These are phyloP conservation scores for Temnothorax rugatulus DNA, from an alignment of 2,888 invertebrate genomes.

Conservation along the genomic window DNA sequence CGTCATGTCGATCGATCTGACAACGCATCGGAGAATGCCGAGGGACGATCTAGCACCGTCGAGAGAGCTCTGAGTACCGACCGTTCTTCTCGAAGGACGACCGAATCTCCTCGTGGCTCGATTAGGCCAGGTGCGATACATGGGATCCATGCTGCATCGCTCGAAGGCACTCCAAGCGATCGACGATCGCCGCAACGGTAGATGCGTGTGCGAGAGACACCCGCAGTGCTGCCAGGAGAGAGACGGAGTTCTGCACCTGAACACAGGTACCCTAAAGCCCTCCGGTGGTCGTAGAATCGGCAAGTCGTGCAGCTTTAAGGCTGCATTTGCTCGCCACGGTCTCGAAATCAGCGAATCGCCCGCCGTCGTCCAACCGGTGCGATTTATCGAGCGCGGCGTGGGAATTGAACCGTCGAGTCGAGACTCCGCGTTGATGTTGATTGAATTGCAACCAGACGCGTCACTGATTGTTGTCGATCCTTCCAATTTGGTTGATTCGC, in stretches of 20 bases:
- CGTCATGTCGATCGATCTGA: conserved; percentile 71
- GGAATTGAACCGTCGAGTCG: not conserved
- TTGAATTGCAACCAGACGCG: conserved; percentile 2
- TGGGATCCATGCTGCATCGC: conserved; percentile 72
- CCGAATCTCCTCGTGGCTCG: conserved; percentile 65
- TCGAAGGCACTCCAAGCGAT: conserved; percentile 78
- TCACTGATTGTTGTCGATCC: not conserved
- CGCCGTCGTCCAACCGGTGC: not conserved
- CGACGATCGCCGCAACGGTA: conserved; percentile 71
- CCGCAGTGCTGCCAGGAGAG: conserved; percentile 75
- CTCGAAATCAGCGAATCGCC: conserved; percentile 37
- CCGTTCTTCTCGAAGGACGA: conserved; percentile 65
- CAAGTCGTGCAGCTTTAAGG: conserved; percentile 64
- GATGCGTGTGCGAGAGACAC: conserved; percentile 78
- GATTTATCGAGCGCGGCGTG: not conserved
- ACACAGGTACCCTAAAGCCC: conserved; percentile 71
- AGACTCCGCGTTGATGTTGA: not conserved
- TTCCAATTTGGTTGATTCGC: not conserved
- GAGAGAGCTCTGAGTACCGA: conserved; percentile 72
- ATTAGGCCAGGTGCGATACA: conserved; percentile 82
- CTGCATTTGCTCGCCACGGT: conserved; percentile 4
- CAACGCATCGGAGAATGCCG: conserved; percentile 68
- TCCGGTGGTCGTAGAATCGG: conserved; percentile 79
- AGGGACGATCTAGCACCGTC: conserved; percentile 68
- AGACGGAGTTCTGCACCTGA: conserved; percentile 70